These are phyloP conservation scores for Caerostris darwini DNA, from an alignment of 1,140 invertebrate genomes.

Conservation along the genomic window DNA sequence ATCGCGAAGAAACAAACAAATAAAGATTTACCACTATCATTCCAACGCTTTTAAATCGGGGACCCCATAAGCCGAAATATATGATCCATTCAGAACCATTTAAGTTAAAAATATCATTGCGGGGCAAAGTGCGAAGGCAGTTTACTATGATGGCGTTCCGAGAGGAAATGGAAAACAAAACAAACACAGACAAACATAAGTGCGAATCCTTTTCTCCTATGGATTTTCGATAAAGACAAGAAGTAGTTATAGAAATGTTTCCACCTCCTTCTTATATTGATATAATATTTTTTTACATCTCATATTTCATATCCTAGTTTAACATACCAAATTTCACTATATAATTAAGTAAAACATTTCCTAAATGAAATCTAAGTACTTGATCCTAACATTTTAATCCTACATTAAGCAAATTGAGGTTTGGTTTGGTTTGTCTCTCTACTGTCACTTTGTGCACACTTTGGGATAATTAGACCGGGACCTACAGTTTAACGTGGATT, in stretches of 20 bases:
- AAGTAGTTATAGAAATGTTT: conserved; percentile 77
- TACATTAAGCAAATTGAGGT: too few species aligned
- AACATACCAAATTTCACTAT: too few species aligned
- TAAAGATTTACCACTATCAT: background rate
- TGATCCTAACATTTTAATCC: too few species aligned
- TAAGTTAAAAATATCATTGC: conserved; percentile 57
- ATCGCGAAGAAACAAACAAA: background rate
- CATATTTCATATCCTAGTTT: too few species aligned
- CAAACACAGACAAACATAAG: conserved; percentile 1
- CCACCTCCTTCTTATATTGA: conserved; percentile 74
- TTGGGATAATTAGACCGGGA: too few species aligned
- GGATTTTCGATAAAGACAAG: conserved; percentile 76
- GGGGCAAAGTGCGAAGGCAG: background rate
- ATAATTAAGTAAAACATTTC: too few species aligned
- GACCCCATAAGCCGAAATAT: conserved; percentile 30
- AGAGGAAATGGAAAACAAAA: conserved; percentile 41
- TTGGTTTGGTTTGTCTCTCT: too few species aligned
- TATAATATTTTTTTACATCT: conserved; percentile 72
- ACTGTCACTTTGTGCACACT: too few species aligned
- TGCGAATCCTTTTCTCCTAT: conserved; percentile 69
- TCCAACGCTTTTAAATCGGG: background rate
- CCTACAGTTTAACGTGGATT: too few species aligned
- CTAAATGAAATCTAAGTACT: too few species aligned
- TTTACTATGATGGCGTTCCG: background rate
- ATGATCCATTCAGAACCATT: conserved; percentile 56